Conservation (phyloP, 2,113 vertebrate species). For the Oncorhynchus nerka region DNA sequence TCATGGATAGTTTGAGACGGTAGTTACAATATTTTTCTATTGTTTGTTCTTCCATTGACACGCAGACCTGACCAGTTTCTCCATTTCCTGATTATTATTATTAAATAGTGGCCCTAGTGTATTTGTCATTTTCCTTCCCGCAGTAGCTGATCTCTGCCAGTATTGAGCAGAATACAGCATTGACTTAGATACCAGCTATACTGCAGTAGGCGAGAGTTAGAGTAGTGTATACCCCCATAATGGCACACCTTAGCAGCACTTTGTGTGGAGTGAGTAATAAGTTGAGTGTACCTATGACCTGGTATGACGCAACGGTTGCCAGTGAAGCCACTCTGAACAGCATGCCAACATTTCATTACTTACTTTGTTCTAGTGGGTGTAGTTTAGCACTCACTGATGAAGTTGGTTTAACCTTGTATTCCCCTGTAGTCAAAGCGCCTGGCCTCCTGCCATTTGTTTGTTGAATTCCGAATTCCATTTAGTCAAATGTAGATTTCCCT, state of each 20-base stretch:
- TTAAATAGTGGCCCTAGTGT: not conserved
- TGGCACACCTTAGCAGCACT: slow-evolving; percentile 22
- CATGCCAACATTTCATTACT: slow-evolving; percentile 26
- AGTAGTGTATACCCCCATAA: not conserved
- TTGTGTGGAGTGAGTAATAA: slow-evolving; percentile 7
- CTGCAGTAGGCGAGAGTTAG: not conserved
- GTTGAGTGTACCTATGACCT: slow-evolving; percentile 34
- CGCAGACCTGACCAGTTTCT: slow-evolving; percentile 45
- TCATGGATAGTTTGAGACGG: not conserved
- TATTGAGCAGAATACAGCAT: slow-evolving; percentile 1
- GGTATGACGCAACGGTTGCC: slow-evolving; percentile 59
- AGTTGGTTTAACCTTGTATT: slow-evolving; percentile 42
- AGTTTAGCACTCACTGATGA: slow-evolving; percentile 24
- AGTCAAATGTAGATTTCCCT: slow-evolving; percentile 60
- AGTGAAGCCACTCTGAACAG: slow-evolving; percentile 58
- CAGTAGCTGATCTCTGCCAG: not conserved
- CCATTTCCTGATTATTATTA: slow-evolving; percentile 30
- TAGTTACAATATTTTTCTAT: not conserved
- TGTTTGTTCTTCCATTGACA: slow-evolving; percentile 10
- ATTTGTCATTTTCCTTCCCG: not conserved
- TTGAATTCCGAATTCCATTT: slow-evolving; percentile 31
- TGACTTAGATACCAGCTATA: not conserved
- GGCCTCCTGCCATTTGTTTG: slow-evolving; percentile 8
- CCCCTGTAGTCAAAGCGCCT: not conserved
- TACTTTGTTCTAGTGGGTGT: slow-evolving; percentile 8